phyloP scores from a whole-genome alignment of 1,140 invertebrate genomes.

The Proctacanthus coquilletti region DNA sequence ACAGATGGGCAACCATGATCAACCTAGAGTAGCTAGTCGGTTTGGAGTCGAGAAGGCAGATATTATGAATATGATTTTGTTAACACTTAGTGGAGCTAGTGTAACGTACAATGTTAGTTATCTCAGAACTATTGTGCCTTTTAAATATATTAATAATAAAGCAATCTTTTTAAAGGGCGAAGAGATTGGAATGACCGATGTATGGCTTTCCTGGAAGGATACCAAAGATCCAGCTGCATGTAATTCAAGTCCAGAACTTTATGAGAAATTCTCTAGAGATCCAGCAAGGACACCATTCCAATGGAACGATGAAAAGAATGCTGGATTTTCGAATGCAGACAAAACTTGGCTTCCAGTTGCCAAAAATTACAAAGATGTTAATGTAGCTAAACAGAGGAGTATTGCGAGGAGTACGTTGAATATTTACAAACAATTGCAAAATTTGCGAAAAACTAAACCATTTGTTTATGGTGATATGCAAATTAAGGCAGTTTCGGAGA shows the following conservation, averaged over 20 bases:
- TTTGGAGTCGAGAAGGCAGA: conserved; percentile 43
- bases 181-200: conserved; percentile 51
- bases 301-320: conserved; percentile 39
- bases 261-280: conserved; percentile 39
- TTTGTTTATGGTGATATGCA: conserved; percentile 26
- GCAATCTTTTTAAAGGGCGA: conserved; percentile 24
- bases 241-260: conserved; percentile 32
- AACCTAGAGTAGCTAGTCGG: conserved; percentile 38
- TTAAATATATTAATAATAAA: no score
- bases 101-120: conserved; percentile 51
- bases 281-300: conserved; percentile 59
- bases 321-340: conserved; percentile 36
- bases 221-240: conserved; percentile 38
- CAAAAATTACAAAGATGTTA: conserved; percentile 37
- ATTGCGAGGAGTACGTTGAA: conserved; percentile 18
- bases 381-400: conserved; percentile 23
- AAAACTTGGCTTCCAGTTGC: conserved; percentile 50
- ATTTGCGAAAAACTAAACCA: conserved; percentile 13
- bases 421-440: conserved; percentile 20
- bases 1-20: conserved; percentile 51
- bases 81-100: conserved; percentile 56
- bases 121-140: no score
- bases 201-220: conserved; percentile 33
- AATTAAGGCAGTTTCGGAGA: conserved; percentile 19
- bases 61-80: conserved; percentile 47